A percentile compares a stretch with the other conserved stretches of the same genome.
Conservation (phyloP, 2,888 invertebrate species). For the Lochmaea crataegi region DNA sequence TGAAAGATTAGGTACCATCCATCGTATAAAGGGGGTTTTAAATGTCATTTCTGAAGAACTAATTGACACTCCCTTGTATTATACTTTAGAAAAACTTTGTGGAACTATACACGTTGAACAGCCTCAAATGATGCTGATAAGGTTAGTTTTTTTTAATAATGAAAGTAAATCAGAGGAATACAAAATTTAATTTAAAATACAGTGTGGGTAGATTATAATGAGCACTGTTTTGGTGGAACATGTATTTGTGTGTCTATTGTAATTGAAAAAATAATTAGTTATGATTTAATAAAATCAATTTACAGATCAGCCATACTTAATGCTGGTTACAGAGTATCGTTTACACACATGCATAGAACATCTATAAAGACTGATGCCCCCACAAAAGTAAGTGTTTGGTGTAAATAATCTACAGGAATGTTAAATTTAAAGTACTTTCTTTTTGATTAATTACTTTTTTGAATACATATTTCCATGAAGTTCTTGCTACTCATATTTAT, state of each 20-base stretch:
- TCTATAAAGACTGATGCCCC: constrained; percentile 96
- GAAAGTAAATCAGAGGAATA: background rate
- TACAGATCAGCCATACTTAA: constrained; percentile 89
- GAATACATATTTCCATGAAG: background rate
- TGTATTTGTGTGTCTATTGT: too few relatives aligned
- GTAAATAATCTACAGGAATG: background rate
- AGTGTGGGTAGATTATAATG: background rate
- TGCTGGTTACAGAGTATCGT: constrained; percentile 91
- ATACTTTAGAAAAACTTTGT: constrained; percentile 82
- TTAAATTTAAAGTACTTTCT: too few relatives aligned
- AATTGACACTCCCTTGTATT: constrained; percentile 86
- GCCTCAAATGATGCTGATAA: constrained; percentile 76
- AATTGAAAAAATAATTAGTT: background rate
- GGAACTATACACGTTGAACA: constrained; percentile 77
- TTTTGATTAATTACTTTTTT: background rate
- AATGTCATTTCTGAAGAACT: constrained; percentile 87
- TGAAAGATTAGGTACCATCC: constrained; percentile 73
- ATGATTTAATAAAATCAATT: constrained; percentile 15
- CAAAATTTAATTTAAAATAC: background rate
- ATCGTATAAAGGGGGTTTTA: constrained; percentile 83
- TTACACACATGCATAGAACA: constrained; percentile 88
- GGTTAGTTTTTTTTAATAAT: constrained; percentile 66
- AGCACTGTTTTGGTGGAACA: too few relatives aligned
- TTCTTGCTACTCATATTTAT: too few relatives aligned
- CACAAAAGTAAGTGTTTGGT: constrained; percentile 60